These are phyloP conservation scores for Timema podura DNA, from an alignment of 2,888 invertebrate species.

Conservation along the genomic window DNA sequence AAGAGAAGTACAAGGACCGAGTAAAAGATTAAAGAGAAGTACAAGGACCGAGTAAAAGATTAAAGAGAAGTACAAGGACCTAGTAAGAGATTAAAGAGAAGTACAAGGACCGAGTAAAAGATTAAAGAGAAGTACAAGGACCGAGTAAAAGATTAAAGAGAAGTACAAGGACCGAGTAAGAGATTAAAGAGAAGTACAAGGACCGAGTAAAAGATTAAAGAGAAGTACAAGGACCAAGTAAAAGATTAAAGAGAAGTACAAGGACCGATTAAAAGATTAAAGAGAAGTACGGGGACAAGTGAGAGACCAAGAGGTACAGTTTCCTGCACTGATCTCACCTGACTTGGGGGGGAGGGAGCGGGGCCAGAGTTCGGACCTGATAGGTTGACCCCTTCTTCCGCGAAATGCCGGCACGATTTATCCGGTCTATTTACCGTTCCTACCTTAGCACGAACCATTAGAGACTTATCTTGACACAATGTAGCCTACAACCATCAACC, in stretches of 20 bases:
- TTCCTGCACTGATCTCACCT: too few relatives aligned
- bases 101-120: background rate
- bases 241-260: background rate
- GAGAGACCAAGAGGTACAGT: too few relatives aligned
- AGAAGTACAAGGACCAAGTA: background rate
- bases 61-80: background rate
- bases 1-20: background rate
- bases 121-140: background rate
- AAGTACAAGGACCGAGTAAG: background rate
- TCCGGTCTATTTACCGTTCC: too few relatives aligned
- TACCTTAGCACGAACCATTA: too few relatives aligned
- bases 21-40: background rate
- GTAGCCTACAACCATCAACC: too few relatives aligned
- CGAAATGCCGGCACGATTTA: too few relatives aligned
- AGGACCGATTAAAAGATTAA: background rate
- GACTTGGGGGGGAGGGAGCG: too few relatives aligned
- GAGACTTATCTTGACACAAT: too few relatives aligned
- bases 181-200: background rate
- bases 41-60: too few relatives aligned
- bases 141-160: background rate
- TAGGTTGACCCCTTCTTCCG: too few relatives aligned
- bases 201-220: background rate
- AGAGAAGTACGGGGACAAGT: background rate
- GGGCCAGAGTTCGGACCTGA: too few relatives aligned
- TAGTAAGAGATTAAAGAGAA: background rate